Evolutionary conservation across 2,888 invertebrate genomes (phyloP).

Genomic region (Eupithecia pulchellata): DNA sequence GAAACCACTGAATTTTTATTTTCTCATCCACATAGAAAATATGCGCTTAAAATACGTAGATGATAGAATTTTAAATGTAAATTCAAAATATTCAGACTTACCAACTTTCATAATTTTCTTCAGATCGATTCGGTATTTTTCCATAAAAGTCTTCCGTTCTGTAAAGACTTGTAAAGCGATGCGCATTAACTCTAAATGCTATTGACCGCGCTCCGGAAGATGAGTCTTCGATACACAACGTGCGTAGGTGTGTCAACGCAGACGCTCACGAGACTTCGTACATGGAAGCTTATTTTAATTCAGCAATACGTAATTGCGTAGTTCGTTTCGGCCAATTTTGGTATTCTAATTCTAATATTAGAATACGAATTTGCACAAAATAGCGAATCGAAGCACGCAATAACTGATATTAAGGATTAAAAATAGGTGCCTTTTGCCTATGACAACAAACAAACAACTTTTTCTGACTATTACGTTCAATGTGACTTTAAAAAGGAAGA

Average conservation of each 20-base stretch:
- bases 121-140: not conserved
- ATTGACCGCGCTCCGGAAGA: constrained; percentile 50
- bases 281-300: not conserved
- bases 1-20: not conserved
- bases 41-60: not conserved
- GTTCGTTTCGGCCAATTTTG: not conserved
- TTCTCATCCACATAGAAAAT: not conserved
- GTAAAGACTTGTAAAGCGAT: constrained; percentile 10
- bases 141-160: not conserved
- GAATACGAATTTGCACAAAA: no score
- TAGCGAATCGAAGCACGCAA: no score
- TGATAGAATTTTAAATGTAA: no score
- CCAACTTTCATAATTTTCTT: not conserved
- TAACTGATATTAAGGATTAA: no score
- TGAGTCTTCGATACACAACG: constrained; percentile 41
- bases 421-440: no score
- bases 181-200: constrained; percentile 29
- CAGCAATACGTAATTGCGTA: not conserved
- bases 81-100: not conserved
- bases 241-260: constrained; percentile 63
- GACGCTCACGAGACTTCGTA: constrained; percentile 62
- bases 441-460: no score
- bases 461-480: no score
- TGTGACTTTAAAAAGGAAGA: no score
- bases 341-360: not conserved